Evolutionary conservation across 2,113 vertebrate species (phyloP).

Genomic region (Holacanthus passer): DNA sequence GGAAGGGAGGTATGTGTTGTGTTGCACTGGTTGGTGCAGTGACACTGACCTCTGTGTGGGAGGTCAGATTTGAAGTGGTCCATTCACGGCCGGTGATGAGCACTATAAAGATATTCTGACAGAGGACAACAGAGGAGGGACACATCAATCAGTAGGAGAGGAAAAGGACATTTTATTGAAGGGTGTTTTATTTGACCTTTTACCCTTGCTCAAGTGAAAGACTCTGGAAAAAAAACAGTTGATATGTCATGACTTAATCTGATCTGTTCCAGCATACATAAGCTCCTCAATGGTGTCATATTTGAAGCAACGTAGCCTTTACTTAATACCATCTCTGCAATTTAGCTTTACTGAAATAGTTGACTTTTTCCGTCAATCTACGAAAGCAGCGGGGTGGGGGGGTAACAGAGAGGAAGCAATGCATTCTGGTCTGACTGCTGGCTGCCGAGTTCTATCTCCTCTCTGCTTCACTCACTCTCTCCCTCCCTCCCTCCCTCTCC

Average conservation of each 20-base stretch:
- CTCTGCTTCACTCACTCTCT: slow-evolving; percentile 67
- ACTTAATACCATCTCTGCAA: slow-evolving; percentile 16
- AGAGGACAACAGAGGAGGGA: slow-evolving; percentile 14
- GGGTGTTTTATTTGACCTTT: slow-evolving; percentile 27
- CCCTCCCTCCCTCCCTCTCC: slow-evolving; percentile 48
- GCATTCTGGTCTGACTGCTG: slow-evolving; percentile 86
- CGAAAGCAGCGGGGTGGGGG: slow-evolving; percentile 1
- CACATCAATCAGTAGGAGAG: neutral
- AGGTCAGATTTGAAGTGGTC: slow-evolving; percentile 33
- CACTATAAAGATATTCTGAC: neutral
- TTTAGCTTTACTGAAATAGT: slow-evolving; percentile 42
- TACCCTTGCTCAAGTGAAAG: neutral
- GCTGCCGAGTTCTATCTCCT: slow-evolving; percentile 77
- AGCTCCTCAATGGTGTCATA: slow-evolving; percentile 10
- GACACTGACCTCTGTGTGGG: slow-evolving; percentile 39
- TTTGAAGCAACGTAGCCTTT: slow-evolving; percentile 9
- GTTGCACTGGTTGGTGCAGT: slow-evolving; percentile 26
- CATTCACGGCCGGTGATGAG: neutral
- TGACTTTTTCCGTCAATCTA: slow-evolving; percentile 62
- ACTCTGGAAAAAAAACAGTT: neutral
- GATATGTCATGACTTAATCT: slow-evolving; percentile 9
- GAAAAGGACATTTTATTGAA: slow-evolving; percentile 14
- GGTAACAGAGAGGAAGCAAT: slow-evolving; percentile 70
- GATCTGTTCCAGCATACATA: neutral
- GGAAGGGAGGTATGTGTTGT: neutral